phyloP scores from a whole-genome alignment of 2,888 invertebrate genomes.

The Melangyna quadrimaculata region DNA sequence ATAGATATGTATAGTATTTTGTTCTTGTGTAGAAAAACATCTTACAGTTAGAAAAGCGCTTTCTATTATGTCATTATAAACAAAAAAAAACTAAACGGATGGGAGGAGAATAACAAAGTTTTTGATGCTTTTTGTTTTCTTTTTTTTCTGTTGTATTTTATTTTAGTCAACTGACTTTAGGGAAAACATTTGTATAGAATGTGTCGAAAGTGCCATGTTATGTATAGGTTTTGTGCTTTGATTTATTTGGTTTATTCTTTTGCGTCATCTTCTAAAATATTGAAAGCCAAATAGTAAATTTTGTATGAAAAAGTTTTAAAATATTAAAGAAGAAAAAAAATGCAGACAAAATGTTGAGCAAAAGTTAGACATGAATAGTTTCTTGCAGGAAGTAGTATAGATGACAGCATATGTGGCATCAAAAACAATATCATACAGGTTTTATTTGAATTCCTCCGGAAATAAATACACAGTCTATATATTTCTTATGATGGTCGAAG shows the following conservation, averaged over 20 bases:
- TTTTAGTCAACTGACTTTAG: slow-evolving; percentile 5
- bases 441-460: neutral
- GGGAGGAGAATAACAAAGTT: slow-evolving; percentile 50
- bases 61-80: slow-evolving; percentile 15
- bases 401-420: neutral
- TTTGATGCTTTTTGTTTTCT: slow-evolving; percentile 34
- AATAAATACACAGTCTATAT: neutral
- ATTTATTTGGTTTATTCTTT: slow-evolving; percentile 57
- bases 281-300: slow-evolving; percentile 27
- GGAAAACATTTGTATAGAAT: neutral
- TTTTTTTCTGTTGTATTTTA: no score
- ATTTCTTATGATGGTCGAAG: neutral
- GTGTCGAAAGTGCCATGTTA: slow-evolving; percentile 34
- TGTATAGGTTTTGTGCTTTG: slow-evolving; percentile 21
- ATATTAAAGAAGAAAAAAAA: neutral
- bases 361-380: neutral
- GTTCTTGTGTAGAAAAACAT: slow-evolving; percentile 12
- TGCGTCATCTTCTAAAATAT: slow-evolving; percentile 52
- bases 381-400: neutral
- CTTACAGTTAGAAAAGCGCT: slow-evolving; percentile 26
- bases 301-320: slow-evolving; percentile 1
- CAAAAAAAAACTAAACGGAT: slow-evolving; percentile 31
- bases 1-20: neutral
- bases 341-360: neutral
- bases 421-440: neutral